These are phyloP conservation scores for Neoniphon sammara DNA, from an alignment of 2,797 vertebrate genomes.

Conservation along the genomic window DNA sequence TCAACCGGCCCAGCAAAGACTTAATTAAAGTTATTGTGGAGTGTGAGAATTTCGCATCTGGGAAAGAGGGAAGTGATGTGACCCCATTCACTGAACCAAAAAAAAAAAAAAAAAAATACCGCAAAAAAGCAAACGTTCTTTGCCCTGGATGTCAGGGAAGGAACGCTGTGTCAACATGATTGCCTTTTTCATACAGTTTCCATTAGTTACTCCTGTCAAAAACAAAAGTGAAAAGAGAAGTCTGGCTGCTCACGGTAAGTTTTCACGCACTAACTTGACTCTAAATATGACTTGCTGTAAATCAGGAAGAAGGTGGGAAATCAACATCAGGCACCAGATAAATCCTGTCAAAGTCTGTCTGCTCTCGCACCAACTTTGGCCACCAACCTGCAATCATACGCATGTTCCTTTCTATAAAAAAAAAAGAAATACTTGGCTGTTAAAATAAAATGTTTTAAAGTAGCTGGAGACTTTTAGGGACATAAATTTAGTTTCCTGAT, in stretches of 20 bases:
- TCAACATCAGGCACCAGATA: neutral
- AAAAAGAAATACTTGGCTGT: neutral
- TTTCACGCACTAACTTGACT: too few relatives aligned
- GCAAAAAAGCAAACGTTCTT: too few relatives aligned
- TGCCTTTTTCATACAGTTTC: too few relatives aligned
- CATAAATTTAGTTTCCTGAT: neutral
- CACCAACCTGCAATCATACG: neutral
- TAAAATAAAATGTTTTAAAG: neutral
- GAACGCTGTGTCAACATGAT: too few relatives aligned
- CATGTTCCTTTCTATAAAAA: neutral
- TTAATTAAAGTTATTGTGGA: neutral
- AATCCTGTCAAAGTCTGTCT: too few relatives aligned
- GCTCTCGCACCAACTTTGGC: neutral
- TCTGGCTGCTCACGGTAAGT: too few relatives aligned
- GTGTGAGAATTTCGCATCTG: constrained; percentile 8
- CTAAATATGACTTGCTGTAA: neutral
- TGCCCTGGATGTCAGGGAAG: too few relatives aligned
- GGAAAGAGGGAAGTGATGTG: neutral
- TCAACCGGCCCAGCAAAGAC: neutral
- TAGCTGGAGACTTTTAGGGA: neutral
- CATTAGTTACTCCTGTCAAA: too few relatives aligned
- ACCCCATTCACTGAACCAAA: neutral
- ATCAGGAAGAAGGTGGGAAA: neutral
- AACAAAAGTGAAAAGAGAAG: too few relatives aligned
- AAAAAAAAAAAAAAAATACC: neutral